Evolutionary conservation across 2,113 vertebrate species (phyloP).

Genomic region (Cyprinodon variegatus): DNA sequence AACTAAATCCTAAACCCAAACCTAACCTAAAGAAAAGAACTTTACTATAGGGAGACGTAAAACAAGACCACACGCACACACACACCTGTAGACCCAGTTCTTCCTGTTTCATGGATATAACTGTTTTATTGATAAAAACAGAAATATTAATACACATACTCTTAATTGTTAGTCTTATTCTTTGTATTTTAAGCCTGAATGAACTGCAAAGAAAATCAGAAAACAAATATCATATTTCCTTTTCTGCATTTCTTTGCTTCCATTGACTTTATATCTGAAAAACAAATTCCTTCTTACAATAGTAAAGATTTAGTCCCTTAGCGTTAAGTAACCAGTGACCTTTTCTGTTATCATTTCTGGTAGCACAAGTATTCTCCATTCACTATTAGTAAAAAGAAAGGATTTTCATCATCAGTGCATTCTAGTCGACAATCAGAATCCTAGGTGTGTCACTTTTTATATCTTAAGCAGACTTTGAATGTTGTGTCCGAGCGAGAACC

Average conservation of each 20-base stretch:
- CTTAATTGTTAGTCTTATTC: no score
- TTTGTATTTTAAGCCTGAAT: no score
- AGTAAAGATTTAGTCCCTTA: neutral
- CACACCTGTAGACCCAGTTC: no score
- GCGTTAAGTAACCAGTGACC: neutral
- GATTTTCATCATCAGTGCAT: neutral
- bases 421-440: neutral
- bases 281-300: neutral
- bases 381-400: neutral
- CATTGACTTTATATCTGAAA: no score
- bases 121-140: no score
- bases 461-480: constrained; percentile 2
- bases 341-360: neutral
- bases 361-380: neutral
- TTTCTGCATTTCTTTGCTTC: neutral
- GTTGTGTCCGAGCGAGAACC: neutral
- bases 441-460: neutral
- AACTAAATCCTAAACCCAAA: no score
- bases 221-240: neutral
- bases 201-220: no score
- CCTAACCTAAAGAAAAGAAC: no score
- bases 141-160: no score
- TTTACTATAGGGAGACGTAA: no score
- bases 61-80: no score
- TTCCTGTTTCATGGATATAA: no score